Evolutionary conservation across 2,113 vertebrate genomes (phyloP).

Genomic region (Isichthys henryi): DNA sequence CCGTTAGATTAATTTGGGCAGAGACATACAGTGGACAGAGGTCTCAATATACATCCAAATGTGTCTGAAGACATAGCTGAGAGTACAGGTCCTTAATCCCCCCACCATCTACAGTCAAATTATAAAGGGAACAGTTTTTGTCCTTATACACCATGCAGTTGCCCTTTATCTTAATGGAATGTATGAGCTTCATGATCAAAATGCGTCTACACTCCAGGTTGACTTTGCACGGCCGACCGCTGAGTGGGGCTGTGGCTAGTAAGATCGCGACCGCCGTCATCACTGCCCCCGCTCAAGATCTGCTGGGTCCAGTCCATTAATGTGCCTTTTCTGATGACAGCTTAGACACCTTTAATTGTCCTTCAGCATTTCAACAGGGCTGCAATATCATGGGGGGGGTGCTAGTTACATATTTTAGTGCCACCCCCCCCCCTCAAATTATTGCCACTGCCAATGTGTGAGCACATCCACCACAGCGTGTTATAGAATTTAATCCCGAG

Average conservation of each 20-base stretch:
- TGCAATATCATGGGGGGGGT: background rate
- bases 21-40: background rate
- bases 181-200: background rate
- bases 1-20: background rate
- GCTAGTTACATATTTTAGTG: background rate
- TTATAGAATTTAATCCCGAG: conserved; percentile 9
- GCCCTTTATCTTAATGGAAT: background rate
- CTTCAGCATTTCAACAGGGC: background rate
- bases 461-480: conserved; percentile 1
- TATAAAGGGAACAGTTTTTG: background rate
- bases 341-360: background rate
- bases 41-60: background rate
- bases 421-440: background rate
- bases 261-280: background rate
- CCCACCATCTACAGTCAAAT: background rate
- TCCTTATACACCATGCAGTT: background rate
- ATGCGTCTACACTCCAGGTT: background rate
- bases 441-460: background rate
- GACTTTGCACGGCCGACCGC: background rate
- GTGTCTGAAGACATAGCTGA: background rate
- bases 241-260: background rate
- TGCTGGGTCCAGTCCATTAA: background rate
- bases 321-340: background rate
- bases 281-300: background rate
- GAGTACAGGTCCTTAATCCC: background rate